phyloP scores from a whole-genome alignment of 2,888 invertebrate species.

The Spisula solida region DNA sequence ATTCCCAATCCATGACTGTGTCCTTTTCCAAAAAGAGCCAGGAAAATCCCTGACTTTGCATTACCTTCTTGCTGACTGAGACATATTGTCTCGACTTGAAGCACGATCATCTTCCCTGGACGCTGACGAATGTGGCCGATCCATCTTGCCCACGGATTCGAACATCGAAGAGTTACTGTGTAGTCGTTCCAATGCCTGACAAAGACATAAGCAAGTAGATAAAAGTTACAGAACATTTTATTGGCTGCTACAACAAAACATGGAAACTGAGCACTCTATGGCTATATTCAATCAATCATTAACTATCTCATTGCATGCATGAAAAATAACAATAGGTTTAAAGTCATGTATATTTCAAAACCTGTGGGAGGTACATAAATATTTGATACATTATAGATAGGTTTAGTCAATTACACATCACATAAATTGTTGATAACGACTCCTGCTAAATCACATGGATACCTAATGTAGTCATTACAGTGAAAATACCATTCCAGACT shows the following conservation, averaged over 20 bases:
- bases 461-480: too few relatives aligned
- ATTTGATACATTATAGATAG: background rate
- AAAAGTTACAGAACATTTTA: background rate
- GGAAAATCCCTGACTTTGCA: background rate
- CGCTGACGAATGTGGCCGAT: constrained; percentile 80
- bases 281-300: background rate
- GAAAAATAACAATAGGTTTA: background rate
- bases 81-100: constrained; percentile 78
- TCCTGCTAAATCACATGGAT: too few relatives aligned
- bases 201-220: constrained; percentile 21
- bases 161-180: constrained; percentile 79
- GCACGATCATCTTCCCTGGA: constrained; percentile 82
- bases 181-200: constrained; percentile 78
- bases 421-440: too few relatives aligned
- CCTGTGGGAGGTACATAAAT: background rate
- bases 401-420: background rate
- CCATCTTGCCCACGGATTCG: constrained; percentile 79
- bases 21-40: too few relatives aligned
- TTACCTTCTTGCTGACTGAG: constrained; percentile 70
- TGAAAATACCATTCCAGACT: too few relatives aligned
- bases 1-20: too few relatives aligned
- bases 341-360: constrained; percentile 13
- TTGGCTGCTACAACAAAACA: background rate
- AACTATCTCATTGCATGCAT: background rate
- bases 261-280: background rate